Evolutionary conservation across 2,113 vertebrate species (phyloP), one percentile per base, ranked within the genome.

Genomic region (Lutjanus erythropterus): DNA sequence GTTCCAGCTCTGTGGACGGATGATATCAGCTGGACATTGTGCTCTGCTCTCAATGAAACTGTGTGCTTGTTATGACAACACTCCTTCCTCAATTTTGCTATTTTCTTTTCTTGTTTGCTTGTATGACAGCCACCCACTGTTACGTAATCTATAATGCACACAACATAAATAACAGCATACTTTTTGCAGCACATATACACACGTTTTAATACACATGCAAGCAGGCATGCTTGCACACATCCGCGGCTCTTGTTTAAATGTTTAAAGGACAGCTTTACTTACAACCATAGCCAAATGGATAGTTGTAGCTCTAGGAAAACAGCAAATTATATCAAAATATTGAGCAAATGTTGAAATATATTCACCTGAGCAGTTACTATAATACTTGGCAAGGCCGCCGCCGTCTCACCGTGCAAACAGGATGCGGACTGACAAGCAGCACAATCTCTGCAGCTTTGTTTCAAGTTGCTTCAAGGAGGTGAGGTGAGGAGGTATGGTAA

Each of bases 401-500:
- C 18, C 16, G 0, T 31, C 53, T 67, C 33, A 49, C 12, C 18
- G 15, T 27, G 44, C 47, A 33, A 46, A 64, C 37, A 33, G 46
- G 41, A 77, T 47, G 29, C n/a, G 27, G 73, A 44, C 12, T 46
- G 52, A 50, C 65, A 35, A 52, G 44, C 33, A 41, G 47, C 16
- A 44, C 37, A 70, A 29, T 62, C 39, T 23, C 37, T 61, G 42
- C 37, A 62, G 66, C 60, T 80, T 77, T 71, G 55, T 79, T 60
- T 65, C 23, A 74, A 56, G 71, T 42, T 60, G 39, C 31, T 35
- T 59, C 19, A 3, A 33, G 37, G 42, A 81, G 67, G 41, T 33
- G 31, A 62, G 70, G 44, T 64, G 70, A 83, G 75, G 60, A 44
- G 76, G 15, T 21, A 52, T 15, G 62, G n/a, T 85, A 70, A 85